Base-by-base conservation (phyloP, 2,888 invertebrate species). In the Tenthredo scrophulariae region DNA sequence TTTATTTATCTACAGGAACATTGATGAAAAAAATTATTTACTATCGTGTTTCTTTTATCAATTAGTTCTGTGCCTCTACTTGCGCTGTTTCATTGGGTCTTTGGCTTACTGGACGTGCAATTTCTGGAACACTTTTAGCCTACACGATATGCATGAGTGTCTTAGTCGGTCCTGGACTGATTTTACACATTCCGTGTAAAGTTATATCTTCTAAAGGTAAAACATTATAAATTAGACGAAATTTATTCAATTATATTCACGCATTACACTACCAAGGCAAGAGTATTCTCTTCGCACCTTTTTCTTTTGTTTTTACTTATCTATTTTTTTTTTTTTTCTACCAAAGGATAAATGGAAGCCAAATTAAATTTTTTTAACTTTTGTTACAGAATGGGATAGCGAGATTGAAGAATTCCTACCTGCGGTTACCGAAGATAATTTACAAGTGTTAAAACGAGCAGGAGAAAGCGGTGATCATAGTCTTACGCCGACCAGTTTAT, bases 391-490 rank as follows among this genome's bases (percentile, higher is more conserved):
- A 89, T 93, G 92, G 91, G 93, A 93, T 86, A 92, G 89, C 87
- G 93, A 93, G 85, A 93, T 93, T 77, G 93, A 93, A 86, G 93
- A 93, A 86, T 93, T 93, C 90, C 88, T 93, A 87, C 93, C 93
- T 43, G 90, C 91, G 40, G 92, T 91, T 29, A 93, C 93, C 6
- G 92, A 92, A 84, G 92, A 93, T 80, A 93, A 91, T 89, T 89
- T 93, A 84, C 91, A 93, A 87, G 91, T 93, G 86, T 89, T 93
- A 85, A 91, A 91, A 37, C 91, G 91, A 79, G 93, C 93, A 18
- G 92, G 93, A 9, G 93, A 93, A 84, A 89, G 90, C 50, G 92
- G 93, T 40, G 93, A 93, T 87, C 91, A 91, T 72, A 92, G 92
- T 72, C 91, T 92, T 33, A 91, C 92, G 70, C 90, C 92, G 50